Evolutionary conservation across 2,888 invertebrate species (phyloP).

Genomic region (Choreutis nemorana): DNA sequence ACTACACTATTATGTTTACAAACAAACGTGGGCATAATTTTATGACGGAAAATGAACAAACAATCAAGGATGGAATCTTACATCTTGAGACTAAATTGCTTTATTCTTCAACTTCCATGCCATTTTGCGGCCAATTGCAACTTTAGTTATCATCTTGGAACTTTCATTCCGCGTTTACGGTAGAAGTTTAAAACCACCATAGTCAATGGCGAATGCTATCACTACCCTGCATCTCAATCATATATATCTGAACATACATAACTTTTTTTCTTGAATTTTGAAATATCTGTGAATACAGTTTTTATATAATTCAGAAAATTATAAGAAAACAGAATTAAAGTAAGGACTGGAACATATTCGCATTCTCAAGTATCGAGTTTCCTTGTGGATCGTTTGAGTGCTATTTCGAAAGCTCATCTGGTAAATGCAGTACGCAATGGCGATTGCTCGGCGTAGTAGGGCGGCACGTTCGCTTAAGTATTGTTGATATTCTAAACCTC

Average conservation of each 20-base stretch:
- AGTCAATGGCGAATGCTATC: too few species aligned
- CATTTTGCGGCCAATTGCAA: conserved; percentile 51
- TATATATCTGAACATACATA: too few species aligned
- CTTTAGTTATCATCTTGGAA: too few species aligned
- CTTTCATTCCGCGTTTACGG: too few species aligned
- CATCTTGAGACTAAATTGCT: conserved; percentile 33
- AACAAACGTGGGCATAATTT: conserved; percentile 6
- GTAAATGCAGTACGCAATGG: conserved; percentile 34
- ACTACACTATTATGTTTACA: conserved; percentile 10
- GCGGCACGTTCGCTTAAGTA: conserved; percentile 38
- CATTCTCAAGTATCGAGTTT: neutral
- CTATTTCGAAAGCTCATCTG: conserved; percentile 49
- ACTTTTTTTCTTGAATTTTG: too few species aligned
- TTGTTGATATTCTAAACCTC: conserved; percentile 57
- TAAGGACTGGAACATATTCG: neutral
- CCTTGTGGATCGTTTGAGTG: too few species aligned
- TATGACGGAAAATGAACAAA: conserved; percentile 4
- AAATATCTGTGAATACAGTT: too few species aligned
- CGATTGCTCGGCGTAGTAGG: conserved; percentile 27
- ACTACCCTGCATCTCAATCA: too few species aligned
- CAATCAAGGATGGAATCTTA: conserved; percentile 15
- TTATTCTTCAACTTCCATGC: conserved; percentile 34
- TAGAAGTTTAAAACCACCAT: too few species aligned
- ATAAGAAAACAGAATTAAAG: too few species aligned
- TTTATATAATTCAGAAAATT: too few species aligned